A percentile compares a stretch with the other conserved stretches of the same genome.
phyloP scores from a whole-genome alignment of 2,888 invertebrate genomes.

The Homarus gammarus region DNA sequence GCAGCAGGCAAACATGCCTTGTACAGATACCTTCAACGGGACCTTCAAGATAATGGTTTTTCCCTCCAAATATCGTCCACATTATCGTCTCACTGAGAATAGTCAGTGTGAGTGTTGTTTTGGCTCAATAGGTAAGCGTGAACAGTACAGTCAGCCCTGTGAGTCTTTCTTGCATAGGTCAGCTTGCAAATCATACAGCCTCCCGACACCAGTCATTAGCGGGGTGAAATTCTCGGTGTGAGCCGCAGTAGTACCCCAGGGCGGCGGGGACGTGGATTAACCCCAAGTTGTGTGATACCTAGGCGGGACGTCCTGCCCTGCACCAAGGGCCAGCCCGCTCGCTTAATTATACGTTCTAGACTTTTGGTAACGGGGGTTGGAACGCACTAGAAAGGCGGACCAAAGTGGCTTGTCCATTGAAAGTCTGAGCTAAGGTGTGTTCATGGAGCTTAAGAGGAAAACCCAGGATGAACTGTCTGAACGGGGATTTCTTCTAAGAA shows the following conservation, averaged over 20 bases:
- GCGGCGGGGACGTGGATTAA: background rate
- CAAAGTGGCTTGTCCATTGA: background rate
- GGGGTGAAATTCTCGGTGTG: background rate
- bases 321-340: background rate
- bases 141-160: too few species aligned
- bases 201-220: constrained; percentile 7
- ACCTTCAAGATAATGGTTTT: too few species aligned
- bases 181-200: background rate
- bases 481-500: background rate
- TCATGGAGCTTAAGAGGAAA: too few species aligned
- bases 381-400: background rate
- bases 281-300: background rate
- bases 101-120: too few species aligned
- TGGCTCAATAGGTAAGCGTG: too few species aligned
- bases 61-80: too few species aligned
- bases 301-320: background rate
- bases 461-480: too few species aligned
- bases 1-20: too few species aligned
- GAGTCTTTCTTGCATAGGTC: background rate
- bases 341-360: background rate
- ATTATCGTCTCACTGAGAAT: too few species aligned
- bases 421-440: background rate
- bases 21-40: too few species aligned
- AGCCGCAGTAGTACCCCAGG: background rate
- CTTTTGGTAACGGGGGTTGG: background rate